A percentile compares a stretch with the other conserved stretches of the same genome.
Evolutionary conservation across 2,888 invertebrate genomes (phyloP).

Genomic region (Abscondita cerata): DNA sequence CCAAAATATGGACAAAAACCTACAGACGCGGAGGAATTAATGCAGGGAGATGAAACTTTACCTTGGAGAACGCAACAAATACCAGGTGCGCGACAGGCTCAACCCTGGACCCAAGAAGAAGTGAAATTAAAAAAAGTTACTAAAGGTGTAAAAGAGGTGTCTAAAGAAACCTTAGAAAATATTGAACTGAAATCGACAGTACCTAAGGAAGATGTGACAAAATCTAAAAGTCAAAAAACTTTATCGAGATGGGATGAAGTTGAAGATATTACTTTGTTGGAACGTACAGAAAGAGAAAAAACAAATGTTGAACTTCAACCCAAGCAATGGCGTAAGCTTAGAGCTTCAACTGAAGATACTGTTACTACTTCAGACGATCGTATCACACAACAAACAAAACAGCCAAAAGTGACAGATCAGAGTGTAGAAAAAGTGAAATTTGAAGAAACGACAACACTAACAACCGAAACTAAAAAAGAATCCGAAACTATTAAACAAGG

Average conservation of each 20-base stretch:
- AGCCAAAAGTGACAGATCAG: background rate
- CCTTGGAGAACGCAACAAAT: constrained; percentile 59
- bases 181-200: constrained; percentile 47
- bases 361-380: background rate
- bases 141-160: constrained; percentile 41
- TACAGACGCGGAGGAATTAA: constrained; percentile 58
- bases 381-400: background rate
- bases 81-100: constrained; percentile 47
- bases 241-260: constrained; percentile 22
- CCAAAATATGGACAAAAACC: constrained; percentile 41
- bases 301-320: background rate
- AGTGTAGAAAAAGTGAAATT: background rate
- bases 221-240: constrained; percentile 61
- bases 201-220: constrained; percentile 30
- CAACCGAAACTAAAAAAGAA: constrained; percentile 2
- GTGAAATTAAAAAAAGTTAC: constrained; percentile 62
- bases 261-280: constrained; percentile 32
- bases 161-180: constrained; percentile 55
- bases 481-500: background rate
- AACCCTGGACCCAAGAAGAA: constrained; percentile 72
- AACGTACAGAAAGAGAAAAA: constrained; percentile 47
- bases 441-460: background rate
- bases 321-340: background rate
- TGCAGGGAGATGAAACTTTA: constrained; percentile 63
- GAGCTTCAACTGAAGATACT: constrained; percentile 8